Evolutionary conservation across 2,113 vertebrate genomes (phyloP).

Genomic region (Collichthys lucidus): DNA sequence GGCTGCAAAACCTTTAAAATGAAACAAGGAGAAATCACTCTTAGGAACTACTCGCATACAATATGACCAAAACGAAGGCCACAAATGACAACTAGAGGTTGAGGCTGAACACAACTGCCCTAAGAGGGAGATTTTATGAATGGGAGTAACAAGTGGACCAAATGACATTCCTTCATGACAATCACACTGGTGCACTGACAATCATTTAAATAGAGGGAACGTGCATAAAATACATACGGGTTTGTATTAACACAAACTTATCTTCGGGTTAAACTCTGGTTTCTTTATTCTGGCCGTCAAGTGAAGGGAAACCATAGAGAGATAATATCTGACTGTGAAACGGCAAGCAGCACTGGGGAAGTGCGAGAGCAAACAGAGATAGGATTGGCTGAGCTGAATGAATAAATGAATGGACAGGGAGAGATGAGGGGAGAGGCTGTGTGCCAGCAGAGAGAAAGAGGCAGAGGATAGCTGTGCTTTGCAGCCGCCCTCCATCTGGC

Average conservation of each 20-base stretch:
- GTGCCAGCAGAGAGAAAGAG: conserved; percentile 57
- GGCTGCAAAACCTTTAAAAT: not conserved
- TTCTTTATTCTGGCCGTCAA: not conserved
- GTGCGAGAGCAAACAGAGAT: conserved; percentile 33
- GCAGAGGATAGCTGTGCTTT: conserved; percentile 47
- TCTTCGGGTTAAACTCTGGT: not conserved
- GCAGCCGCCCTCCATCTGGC: conserved; percentile 73
- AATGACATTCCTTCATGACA: conserved; percentile 42
- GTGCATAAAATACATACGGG: not conserved
- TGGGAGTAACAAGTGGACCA: not conserved
- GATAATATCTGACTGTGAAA: conserved; percentile 40
- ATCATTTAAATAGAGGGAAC: not conserved
- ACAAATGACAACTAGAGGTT: not conserved
- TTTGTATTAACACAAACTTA: not conserved
- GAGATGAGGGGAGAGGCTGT: conserved; percentile 55
- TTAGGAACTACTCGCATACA: not conserved
- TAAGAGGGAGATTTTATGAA: not conserved
- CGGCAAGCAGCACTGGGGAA: conserved; percentile 30
- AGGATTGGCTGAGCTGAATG: conserved; percentile 48
- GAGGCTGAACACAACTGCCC: conserved; percentile 35
- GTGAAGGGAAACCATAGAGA: not conserved
- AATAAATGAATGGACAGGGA: conserved; percentile 57
- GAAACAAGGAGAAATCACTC: not conserved
- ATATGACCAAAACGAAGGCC: not conserved
- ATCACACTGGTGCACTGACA: conserved; percentile 10